These are phyloP conservation scores for Entelurus aequoreus DNA, from an alignment of 2,113 vertebrate genomes.

Conservation along the genomic window DNA sequence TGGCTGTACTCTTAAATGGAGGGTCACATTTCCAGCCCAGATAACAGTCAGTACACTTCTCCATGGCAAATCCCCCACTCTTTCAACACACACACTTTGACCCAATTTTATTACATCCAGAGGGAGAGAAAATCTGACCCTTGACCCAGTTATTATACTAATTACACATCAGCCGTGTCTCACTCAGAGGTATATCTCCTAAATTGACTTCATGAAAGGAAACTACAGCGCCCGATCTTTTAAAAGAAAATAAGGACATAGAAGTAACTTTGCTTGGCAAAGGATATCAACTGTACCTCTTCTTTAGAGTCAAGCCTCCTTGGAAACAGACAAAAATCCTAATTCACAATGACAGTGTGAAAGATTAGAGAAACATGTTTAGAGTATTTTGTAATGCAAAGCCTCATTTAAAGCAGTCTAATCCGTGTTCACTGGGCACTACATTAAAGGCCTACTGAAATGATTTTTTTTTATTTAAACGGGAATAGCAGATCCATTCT, in stretches of 20 bases:
- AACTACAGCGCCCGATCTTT: constrained; percentile 23
- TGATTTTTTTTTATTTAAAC: too few relatives aligned
- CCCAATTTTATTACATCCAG: constrained; percentile 48
- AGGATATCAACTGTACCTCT: constrained; percentile 12
- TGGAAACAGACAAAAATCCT: constrained; percentile 21
- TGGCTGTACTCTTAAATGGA: constrained; percentile 47
- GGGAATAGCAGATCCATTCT: too few relatives aligned
- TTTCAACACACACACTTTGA: constrained; percentile 33
- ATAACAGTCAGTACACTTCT: constrained; percentile 47
- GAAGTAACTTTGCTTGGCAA: constrained; percentile 13
- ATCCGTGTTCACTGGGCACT: constrained; percentile 17
- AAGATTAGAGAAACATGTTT: constrained; percentile 34
- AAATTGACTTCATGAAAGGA: constrained; percentile 43
- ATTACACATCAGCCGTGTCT: constrained; percentile 52
- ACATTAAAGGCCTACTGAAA: too few relatives aligned
- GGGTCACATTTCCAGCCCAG: constrained; percentile 51
- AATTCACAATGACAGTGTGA: constrained; percentile 24
- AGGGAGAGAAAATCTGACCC: constrained; percentile 48
- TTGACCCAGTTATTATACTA: constrained; percentile 62
- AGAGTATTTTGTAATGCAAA: constrained; percentile 32
- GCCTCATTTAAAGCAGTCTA: constrained; percentile 35
- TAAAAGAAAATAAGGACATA: background rate
- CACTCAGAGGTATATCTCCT: constrained; percentile 38
- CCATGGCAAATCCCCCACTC: constrained; percentile 27
- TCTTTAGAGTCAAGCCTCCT: constrained; percentile 16